Percentiles rank a stretch among this genome's conserved stretches.
Conservation (phyloP, 2,113 vertebrate species). For the Cyanoderma ruficeps region DNA sequence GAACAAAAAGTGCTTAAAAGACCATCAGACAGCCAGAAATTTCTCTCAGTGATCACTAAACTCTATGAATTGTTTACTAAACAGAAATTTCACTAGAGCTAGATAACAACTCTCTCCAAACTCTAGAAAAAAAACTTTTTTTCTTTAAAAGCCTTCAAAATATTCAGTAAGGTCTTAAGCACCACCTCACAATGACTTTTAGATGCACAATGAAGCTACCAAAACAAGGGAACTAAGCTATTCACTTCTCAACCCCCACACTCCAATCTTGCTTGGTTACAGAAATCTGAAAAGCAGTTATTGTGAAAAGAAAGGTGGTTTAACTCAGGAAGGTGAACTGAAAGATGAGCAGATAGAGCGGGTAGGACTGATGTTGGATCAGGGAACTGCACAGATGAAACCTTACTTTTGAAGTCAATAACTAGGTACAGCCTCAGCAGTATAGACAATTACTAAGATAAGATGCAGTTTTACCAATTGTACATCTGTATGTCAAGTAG, state of each 20-base stretch:
- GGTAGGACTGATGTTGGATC: neutral
- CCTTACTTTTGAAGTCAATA: conserved; percentile 65
- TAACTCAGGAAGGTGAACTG: neutral
- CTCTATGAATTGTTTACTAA: neutral
- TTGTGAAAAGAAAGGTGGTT: neutral
- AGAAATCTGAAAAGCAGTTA: neutral
- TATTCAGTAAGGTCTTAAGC: neutral
- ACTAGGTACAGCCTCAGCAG: conserved; percentile 20
- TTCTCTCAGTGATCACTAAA: neutral
- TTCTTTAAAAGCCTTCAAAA: neutral
- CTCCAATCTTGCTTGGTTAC: neutral
- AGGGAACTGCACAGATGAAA: neutral
- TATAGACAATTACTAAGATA: conserved; percentile 66
- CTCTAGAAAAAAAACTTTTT: neutral
- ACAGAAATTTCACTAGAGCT: neutral
- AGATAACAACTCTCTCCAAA: neutral
- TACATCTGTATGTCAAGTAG: conserved; percentile 63
- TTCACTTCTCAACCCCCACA: neutral
- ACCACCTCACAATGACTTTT: neutral
- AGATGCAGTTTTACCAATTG: conserved; percentile 64
- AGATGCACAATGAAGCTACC: neutral
- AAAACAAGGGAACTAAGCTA: neutral
- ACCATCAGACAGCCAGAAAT: neutral
- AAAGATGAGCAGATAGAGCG: conserved; percentile 4
- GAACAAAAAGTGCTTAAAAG: neutral